A percentile compares a stretch with the other conserved stretches of the same genome.
These are phyloP conservation scores for Pseudomyrmex flavicornis DNA, from an alignment of 1,140 invertebrate species.

Conservation along the genomic window DNA sequence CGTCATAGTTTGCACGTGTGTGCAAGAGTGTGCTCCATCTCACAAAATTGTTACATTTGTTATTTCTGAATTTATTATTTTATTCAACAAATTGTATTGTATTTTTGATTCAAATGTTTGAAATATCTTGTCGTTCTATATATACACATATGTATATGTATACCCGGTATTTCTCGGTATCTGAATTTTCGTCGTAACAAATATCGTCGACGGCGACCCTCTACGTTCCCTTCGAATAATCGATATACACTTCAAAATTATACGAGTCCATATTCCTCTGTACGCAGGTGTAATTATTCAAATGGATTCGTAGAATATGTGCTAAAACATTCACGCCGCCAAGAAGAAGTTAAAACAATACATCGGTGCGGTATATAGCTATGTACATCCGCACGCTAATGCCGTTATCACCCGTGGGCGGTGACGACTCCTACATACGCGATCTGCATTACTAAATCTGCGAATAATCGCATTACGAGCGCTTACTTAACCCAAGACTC, in stretches of 20 bases:
- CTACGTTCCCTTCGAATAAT: background rate
- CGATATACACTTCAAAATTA: constrained; percentile 23
- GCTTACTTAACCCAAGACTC: constrained; percentile 17
- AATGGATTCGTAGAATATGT: constrained; percentile 40
- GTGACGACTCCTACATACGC: constrained; percentile 42
- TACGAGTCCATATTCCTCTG: constrained; percentile 5
- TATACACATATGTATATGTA: too few relatives aligned
- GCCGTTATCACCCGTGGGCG: constrained; percentile 29
- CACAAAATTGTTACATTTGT: background rate
- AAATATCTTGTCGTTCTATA: background rate
- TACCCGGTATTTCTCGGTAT: too few relatives aligned
- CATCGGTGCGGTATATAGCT: background rate
- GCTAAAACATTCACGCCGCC: background rate
- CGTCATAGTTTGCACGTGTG: background rate
- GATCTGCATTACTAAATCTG: constrained; percentile 24
- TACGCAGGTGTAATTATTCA: constrained; percentile 40
- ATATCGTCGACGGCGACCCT: too few relatives aligned
- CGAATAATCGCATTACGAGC: constrained; percentile 40
- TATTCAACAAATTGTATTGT: background rate
- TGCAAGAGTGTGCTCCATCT: background rate
- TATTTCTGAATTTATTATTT: background rate
- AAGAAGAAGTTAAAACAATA: background rate
- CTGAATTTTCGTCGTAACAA: too few relatives aligned
- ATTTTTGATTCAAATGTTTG: background rate
- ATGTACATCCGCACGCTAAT: constrained; percentile 14